Conservation (phyloP, 2,888 invertebrate species). For the Cerastis leucographa region DNA sequence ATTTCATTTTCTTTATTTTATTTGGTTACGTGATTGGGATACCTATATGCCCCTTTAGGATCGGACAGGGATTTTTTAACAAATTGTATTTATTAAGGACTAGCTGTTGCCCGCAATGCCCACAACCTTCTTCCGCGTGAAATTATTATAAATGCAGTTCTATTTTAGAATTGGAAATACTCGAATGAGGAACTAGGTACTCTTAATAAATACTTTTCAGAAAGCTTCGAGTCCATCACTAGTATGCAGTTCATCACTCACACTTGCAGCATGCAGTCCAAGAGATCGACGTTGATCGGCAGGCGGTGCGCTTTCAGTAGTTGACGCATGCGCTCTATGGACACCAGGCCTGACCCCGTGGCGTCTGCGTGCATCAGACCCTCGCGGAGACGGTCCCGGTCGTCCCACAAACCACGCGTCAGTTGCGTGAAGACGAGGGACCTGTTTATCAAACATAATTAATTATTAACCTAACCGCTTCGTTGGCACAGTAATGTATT, state of each 20-base stretch:
- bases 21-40: too few relatives aligned
- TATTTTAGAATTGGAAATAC: too few relatives aligned
- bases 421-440: constrained; percentile 93
- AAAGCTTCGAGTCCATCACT: not conserved
- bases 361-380: constrained; percentile 84
- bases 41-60: too few relatives aligned
- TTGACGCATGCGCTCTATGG: constrained; percentile 91
- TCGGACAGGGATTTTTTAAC: too few relatives aligned
- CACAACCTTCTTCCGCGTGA: too few relatives aligned
- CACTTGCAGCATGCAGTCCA: constrained; percentile 93
- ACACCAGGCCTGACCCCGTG: constrained; percentile 90
- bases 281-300: constrained; percentile 92
- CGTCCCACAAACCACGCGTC: constrained; percentile 94
- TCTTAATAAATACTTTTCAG: not conserved
- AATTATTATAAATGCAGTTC: too few relatives aligned
- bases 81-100: too few relatives aligned
- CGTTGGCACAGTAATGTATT: not conserved
- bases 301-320: constrained; percentile 93
- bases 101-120: too few relatives aligned
- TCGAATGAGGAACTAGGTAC: not conserved
- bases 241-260: constrained; percentile 78
- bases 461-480: not conserved
- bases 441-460: constrained; percentile 77
- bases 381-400: constrained; percentile 86
- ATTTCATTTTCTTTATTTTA: too few relatives aligned